Base-by-base conservation (phyloP, 2,113 vertebrate species). In the Prionailurus bengalensis region DNA sequence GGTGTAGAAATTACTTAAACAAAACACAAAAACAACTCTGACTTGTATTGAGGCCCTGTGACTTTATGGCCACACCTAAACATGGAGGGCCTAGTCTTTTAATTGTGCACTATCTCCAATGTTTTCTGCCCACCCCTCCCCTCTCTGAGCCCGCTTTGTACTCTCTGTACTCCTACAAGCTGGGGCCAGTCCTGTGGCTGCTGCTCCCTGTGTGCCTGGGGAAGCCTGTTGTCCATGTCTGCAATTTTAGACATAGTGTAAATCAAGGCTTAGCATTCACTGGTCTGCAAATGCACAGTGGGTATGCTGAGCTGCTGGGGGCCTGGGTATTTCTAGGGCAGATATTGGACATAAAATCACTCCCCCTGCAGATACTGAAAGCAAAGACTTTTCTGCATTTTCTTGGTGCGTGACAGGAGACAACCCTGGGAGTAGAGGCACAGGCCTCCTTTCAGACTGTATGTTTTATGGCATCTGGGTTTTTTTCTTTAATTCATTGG, bases 141-240 rank as follows among this genome's bases (percentile, higher is more conserved):
- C 29, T 4, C 39, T 55, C n/a, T 23, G 14, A 27, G 2, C 7
- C 1, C 5, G n/a, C 16, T 7, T 13, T 13, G 0, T 7, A 15
- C 27, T 25, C 4, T 12, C 13, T 17, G 0, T 5, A 19, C 10
- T 76, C 15, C 63, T n/a, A 12, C 7, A 9, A 84, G 45, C 63
- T 31, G 3, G 2, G 7, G 39, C 39, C 63, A 4, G 63, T 27
- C 25, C 66, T 14, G 45, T 58, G 70, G 61, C 66, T 11, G 3
- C 66, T 71, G 36, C n/a, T 68, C 4, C 23, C 8, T 15, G 25
- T 39, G 73, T 55, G 78, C 17, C 51, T 21, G 11, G 33, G 10
- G 80, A 86, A 81, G n/a, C 21, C 25, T 33, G 51, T 2, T 39
- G 29, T 70, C 36, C 11, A 0, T 7, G n/a, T 58, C 61, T 76